These are phyloP conservation scores for Dimorphilus gyrociliatus DNA, from an alignment of 2,888 invertebrate genomes.

Conservation along the genomic window DNA sequence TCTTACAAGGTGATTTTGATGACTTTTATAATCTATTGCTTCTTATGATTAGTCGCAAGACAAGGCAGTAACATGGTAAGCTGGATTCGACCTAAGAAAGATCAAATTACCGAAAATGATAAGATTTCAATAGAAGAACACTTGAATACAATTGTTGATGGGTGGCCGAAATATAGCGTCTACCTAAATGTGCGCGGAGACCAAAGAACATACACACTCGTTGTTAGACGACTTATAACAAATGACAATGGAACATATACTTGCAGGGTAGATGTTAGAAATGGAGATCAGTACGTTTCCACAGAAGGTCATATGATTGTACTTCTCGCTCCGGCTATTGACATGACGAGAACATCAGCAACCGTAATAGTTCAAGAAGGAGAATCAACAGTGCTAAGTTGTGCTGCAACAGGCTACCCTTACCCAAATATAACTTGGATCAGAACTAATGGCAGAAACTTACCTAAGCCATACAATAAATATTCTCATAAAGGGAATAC, in stretches of 20 bases:
- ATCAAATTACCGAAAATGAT: slow-evolving; percentile 12
- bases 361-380: slow-evolving; percentile 19
- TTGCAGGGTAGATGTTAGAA: slow-evolving; percentile 19
- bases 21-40: no score
- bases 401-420: slow-evolving; percentile 29
- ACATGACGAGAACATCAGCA: slow-evolving; percentile 16
- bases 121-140: slow-evolving; percentile 8
- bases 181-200: slow-evolving; percentile 5
- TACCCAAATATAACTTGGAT: slow-evolving; percentile 34
- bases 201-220: slow-evolving; percentile 19
- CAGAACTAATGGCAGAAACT: slow-evolving; percentile 22
- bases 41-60: no score
- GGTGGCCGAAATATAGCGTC: slow-evolving; percentile 10
- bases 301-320: slow-evolving; percentile 9
- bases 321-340: slow-evolving; percentile 23
- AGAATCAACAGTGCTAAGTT: slow-evolving; percentile 15
- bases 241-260: slow-evolving; percentile 24
- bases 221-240: slow-evolving; percentile 20
- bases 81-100: slow-evolving; percentile 15
- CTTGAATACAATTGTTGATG: slow-evolving; percentile 10
- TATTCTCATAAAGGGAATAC: slow-evolving; percentile 14
- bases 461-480: slow-evolving; percentile 15
- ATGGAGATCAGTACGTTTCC: slow-evolving; percentile 4
- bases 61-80: no score
- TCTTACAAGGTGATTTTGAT: no score